Evolutionary conservation across 1,140 invertebrate species (phyloP), one percentile per base, ranked within the genome.

Genomic region (Euwallacea similis): DNA sequence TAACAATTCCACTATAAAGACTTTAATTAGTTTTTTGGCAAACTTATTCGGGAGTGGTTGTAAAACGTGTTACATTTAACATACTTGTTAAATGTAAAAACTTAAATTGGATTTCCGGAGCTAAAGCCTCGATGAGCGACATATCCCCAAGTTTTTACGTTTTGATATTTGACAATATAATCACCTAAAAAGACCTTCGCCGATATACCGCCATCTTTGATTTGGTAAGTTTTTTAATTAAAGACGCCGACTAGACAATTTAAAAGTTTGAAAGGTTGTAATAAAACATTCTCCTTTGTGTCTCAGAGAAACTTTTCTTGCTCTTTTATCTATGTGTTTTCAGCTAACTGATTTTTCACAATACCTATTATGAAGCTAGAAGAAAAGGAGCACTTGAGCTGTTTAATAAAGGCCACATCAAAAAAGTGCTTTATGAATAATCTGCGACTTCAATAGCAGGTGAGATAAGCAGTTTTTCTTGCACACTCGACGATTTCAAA

Each of bases 21-120:
- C 13, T 69, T 62, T 55, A 69, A 69, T 54, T 68, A 60, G 56
- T 41, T 68, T 68, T 68, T 68, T 60, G 13, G 2, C 8, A 44
- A 68, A 68, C 46, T 68, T 68, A 42, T 13, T 50, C 7, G 60
- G 16, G 62, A 69, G 44, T 13, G 11, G 44, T 65, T 50, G 54
- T 64, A 71, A 65, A 65, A 71, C 60, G 61, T 65, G 69, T 56
- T 64, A 71, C 50, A 71, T 71, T 71, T 71, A 71, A 71, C 43
- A 71, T 71, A 71, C 62, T 71, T 65, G 61, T 65, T 71, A 71
- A 71, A 71, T 71, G 69, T 71, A 71, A 54, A 71, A 71, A 71
- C 69, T 71, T 71, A 71, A 71, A 71, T 71, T 71, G 69, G 62
- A 71, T 71, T 53, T 46, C 13, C 54, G 69, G 42, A 71, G 69